phyloP scores from a whole-genome alignment of 2,113 vertebrate species.

The Geococcyx californianus region DNA sequence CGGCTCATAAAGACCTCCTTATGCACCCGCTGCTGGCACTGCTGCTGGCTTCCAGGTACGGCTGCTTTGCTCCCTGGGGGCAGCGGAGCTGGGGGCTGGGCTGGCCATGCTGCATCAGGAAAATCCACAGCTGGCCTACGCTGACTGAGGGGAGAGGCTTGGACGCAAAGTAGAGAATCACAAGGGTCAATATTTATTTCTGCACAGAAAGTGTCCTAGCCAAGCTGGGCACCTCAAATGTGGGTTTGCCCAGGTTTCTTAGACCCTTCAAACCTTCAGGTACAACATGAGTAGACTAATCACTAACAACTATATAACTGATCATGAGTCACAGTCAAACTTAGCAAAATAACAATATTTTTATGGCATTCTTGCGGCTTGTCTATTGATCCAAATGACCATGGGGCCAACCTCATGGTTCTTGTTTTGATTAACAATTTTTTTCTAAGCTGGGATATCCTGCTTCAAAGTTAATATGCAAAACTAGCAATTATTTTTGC shows the following conservation, averaged over 20 bases:
- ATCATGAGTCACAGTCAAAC: neutral
- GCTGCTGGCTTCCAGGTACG: fast-evolving
- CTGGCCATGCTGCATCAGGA: neutral
- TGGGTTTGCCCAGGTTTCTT: neutral
- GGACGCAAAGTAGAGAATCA: neutral
- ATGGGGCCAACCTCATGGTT: neutral
- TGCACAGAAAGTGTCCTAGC: fast-evolving
- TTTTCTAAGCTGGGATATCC: no score
- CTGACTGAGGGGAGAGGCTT: fast-evolving
- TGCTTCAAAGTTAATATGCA: no score
- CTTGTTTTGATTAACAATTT: no score
- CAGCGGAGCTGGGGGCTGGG: neutral
- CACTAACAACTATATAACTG: fast-evolving
- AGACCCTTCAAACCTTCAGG: neutral
- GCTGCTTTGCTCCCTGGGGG: fast-evolving
- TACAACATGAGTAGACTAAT: neutral
- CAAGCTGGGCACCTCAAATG: neutral
- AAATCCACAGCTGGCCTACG: neutral
- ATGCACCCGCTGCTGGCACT: fast-evolving
- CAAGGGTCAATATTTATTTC: neutral
- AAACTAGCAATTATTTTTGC: no score
- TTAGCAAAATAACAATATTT: neutral
- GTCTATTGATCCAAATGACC: neutral
- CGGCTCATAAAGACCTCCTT: slow-evolving; percentile 26
- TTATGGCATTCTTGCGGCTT: neutral